Evolutionary conservation across 1,140 invertebrate genomes (phyloP), one percentile per base, ranked within the genome.

Genomic region (Brachionus sp.): DNA sequence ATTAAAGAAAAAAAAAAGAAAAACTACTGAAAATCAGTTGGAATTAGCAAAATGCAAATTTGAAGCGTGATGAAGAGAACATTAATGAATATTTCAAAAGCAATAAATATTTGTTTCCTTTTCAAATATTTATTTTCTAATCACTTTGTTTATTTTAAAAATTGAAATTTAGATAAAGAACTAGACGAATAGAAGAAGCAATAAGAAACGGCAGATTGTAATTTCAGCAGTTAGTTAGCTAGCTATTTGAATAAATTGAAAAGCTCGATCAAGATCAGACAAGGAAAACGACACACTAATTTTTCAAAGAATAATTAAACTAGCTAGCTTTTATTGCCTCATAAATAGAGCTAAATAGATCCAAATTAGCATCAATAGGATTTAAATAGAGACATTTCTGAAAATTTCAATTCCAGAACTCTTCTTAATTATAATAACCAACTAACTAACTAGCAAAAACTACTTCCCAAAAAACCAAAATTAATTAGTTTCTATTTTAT

Each of bases 21-120:
- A 66, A 12, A 70, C 33, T 37, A 29, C 29, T 29, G 29, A 39
- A 70, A 70, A 70, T 70, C 66, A 70, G 66, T 70, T 70, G 66
- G 66, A 70, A 70, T 70, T 70, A 70, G 37, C 39, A 75, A 75
- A 75, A 75, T 75, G 70, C 70, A 75, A 75, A 75, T 75, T 75
- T 75, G 33, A 16, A 73, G 70, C 39, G 44, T 35, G 70, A 75
- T 46, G 70, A 75, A 75, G 70, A 75, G 70, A 75, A 75, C 42
- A 75, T 75, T 75, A 75, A 75, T 75, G 70, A 75, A 75, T 70
- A 70, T 70, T 70, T 39, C 66, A 70, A 70, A 70, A 70, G 66
- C 66, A 70, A 70, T 70, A 70, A 75, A 75, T 46, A 75, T 75
- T 75, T 75, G 70, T 29, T 75, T 75, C 42, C 70, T 46, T 39